Evolutionary conservation across 2,888 invertebrate genomes (phyloP).

Genomic region (Drosophila histrio): DNA sequence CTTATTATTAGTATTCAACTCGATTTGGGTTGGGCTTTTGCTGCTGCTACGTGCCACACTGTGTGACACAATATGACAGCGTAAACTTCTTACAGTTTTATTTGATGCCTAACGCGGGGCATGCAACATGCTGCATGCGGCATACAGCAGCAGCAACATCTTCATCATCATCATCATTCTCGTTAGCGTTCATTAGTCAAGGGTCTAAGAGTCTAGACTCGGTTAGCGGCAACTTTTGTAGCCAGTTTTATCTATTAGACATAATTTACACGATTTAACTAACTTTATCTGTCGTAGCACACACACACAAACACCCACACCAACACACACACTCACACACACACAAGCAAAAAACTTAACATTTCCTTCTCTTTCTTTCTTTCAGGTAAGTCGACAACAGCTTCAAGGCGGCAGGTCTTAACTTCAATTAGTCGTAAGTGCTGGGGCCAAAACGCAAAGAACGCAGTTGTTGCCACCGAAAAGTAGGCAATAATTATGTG

Average conservation of each 20-base stretch:
- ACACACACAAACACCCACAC: not conserved
- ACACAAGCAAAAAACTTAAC: not conserved
- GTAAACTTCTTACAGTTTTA: conserved; percentile 37
- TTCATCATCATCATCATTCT: conserved; percentile 2
- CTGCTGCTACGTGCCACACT: conserved; percentile 46
- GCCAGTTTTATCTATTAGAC: conserved; percentile 74
- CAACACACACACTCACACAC: not conserved
- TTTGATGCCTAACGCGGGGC: conserved; percentile 41
- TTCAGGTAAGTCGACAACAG: conserved; percentile 63
- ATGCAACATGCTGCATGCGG: not conserved
- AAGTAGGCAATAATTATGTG: conserved; percentile 75
- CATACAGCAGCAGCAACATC: conserved; percentile 2
- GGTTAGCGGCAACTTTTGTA: conserved; percentile 42
- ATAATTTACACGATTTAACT: conserved; percentile 78
- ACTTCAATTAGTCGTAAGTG: conserved; percentile 81
- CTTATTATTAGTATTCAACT: conserved; percentile 27
- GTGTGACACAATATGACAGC: conserved; percentile 64
- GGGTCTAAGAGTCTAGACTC: conserved; percentile 56
- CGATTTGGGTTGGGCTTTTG: conserved; percentile 5
- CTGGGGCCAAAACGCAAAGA: conserved; percentile 41
- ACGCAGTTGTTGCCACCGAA: conserved; percentile 39
- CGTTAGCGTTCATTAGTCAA: conserved; percentile 50
- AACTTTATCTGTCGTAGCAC: conserved; percentile 59
- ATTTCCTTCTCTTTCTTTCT: conserved; percentile 16
- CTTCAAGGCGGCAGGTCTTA: conserved; percentile 45